Evolutionary conservation across 1,140 invertebrate genomes (phyloP).

Genomic region (Frieseomelitta varia): DNA sequence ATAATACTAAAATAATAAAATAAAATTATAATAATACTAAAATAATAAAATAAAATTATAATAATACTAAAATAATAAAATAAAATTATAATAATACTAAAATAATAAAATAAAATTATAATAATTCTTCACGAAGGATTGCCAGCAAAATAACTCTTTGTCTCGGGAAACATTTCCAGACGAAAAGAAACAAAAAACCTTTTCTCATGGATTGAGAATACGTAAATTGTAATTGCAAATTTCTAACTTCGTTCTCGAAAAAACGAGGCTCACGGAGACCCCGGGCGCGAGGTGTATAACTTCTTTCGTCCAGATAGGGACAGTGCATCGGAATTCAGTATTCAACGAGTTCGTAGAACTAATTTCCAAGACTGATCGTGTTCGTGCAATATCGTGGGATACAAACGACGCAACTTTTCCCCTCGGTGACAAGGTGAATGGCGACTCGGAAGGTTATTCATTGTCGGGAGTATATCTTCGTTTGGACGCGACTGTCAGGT

Average conservation of each 20-base stretch:
- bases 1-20: too few species aligned
- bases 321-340: neutral
- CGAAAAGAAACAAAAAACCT: neutral
- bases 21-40: too few species aligned
- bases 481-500: conserved; percentile 51
- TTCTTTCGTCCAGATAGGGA: neutral
- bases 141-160: too few species aligned
- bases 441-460: conserved; percentile 51
- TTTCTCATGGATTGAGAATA: neutral
- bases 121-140: too few species aligned
- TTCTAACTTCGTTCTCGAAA: neutral
- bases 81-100: too few species aligned
- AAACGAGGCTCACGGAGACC: neutral
- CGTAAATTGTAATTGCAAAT: neutral
- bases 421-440: conserved; percentile 44
- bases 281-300: neutral
- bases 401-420: conserved; percentile 43
- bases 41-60: too few species aligned
- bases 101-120: too few species aligned
- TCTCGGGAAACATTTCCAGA: too few species aligned
- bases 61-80: too few species aligned
- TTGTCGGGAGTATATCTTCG: conserved; percentile 49
- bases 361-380: conserved; percentile 42
- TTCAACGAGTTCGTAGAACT: conserved; percentile 36
- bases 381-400: conserved; percentile 37